Conservation (phyloP, 2,113 vertebrate species). For the Illadopsis cleaveri region DNA sequence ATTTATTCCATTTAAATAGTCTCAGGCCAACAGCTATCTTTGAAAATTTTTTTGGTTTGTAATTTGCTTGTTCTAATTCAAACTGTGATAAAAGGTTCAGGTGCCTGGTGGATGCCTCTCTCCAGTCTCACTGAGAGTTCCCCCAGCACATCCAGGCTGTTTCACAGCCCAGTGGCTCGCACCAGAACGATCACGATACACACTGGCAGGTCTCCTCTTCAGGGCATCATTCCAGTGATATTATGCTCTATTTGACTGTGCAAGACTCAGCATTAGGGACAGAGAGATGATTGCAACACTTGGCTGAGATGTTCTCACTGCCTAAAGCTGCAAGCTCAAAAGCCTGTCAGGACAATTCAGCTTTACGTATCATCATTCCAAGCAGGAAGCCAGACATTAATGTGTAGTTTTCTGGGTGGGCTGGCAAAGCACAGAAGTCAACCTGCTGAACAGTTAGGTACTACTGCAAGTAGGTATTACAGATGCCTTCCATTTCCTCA, state of each 20-base stretch:
- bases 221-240: neutral
- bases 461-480: neutral
- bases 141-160: neutral
- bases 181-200: neutral
- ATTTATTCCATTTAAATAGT: neutral
- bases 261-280: neutral
- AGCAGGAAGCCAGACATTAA: neutral
- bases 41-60: neutral
- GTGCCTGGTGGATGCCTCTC: neutral
- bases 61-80: neutral
- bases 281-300: neutral
- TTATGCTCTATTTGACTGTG: neutral
- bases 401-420: neutral
- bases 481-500: neutral
- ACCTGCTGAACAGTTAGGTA: neutral
- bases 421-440: conserved; percentile 9
- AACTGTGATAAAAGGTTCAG: neutral
- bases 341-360: conserved; percentile 30
- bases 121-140: neutral
- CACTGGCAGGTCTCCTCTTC: neutral
- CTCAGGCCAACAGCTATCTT: neutral
- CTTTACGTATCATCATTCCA: neutral
- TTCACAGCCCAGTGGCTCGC: neutral
- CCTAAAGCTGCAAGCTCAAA: conserved; percentile 22
- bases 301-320: neutral